A percentile compares a stretch with the other conserved stretches of the same genome.
These are phyloP conservation scores for Lonchura striata DNA, from an alignment of 2,113 vertebrate species.

Conservation along the genomic window DNA sequence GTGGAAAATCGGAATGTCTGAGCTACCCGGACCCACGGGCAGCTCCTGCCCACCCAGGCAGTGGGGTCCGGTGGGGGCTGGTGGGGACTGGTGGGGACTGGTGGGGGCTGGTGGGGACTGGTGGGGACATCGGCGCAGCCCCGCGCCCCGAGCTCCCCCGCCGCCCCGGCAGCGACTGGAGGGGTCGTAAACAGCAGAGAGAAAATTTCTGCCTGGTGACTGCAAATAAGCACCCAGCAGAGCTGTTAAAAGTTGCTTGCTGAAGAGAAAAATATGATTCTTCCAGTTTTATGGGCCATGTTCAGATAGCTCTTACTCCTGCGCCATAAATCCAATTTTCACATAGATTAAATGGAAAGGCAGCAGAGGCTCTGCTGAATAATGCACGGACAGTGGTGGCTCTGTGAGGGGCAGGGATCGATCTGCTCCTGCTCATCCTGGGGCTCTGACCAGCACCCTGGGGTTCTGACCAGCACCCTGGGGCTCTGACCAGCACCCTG, in stretches of 20 bases:
- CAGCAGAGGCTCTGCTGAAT: constrained; percentile 2
- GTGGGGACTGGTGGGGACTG: too few species aligned
- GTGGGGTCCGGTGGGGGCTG: too few species aligned
- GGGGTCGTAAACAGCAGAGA: constrained; percentile 40
- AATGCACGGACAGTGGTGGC: not conserved
- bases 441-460: too few species aligned
- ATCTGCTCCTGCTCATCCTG: not conserved
- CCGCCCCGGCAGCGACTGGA: not conserved
- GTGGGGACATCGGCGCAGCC: too few species aligned
- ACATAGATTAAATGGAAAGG: constrained; percentile 33
- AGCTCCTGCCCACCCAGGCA: not conserved
- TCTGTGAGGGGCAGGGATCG: not conserved
- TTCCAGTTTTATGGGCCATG: constrained; percentile 35
- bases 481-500: too few species aligned
- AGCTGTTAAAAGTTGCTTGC: constrained; percentile 61
- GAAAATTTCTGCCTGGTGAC: constrained; percentile 57
- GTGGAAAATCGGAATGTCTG: too few species aligned
- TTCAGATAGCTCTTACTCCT: constrained; percentile 40
- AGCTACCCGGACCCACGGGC: not conserved
- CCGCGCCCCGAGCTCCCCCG: not conserved
- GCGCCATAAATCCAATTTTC: constrained; percentile 52
- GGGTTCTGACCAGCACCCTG: too few species aligned
- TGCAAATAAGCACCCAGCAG: constrained; percentile 56
- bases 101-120: too few species aligned
- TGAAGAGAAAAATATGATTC: constrained; percentile 52